Conservation (phyloP, 2,113 vertebrate genomes). For the Arizona elegans region DNA sequence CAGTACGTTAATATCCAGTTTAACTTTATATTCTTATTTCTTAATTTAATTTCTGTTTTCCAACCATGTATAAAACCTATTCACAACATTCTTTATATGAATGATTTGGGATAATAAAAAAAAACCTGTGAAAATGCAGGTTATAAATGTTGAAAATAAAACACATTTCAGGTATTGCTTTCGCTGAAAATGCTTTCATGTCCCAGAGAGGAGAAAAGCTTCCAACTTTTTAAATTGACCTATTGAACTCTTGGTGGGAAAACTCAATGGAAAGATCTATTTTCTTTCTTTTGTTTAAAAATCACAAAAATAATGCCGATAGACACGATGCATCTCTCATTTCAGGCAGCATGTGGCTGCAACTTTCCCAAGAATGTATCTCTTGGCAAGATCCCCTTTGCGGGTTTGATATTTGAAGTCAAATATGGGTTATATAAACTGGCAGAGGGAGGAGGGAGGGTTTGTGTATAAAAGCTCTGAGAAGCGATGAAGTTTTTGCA, state of each 20-base stretch:
- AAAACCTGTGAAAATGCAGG: background rate
- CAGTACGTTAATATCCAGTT: too few species aligned
- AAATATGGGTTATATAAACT: background rate
- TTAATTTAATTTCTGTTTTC: too few species aligned
- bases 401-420: background rate
- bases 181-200: background rate
- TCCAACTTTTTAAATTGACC: background rate
- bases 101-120: background rate
- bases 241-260: background rate
- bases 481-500: background rate
- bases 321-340: background rate
- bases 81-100: background rate
- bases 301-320: background rate
- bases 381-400: background rate
- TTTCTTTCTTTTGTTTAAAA: background rate
- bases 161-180: background rate
- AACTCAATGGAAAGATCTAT: background rate
- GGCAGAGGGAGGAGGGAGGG: background rate
- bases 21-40: too few species aligned
- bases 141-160: background rate
- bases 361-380: background rate
- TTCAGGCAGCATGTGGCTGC: background rate
- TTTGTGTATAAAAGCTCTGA: background rate
- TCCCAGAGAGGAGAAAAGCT: background rate
- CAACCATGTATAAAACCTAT: too few species aligned